These are phyloP conservation scores for Peromyscus melanophrys DNA, from an alignment of 2,797 vertebrate genomes.

Conservation along the genomic window DNA sequence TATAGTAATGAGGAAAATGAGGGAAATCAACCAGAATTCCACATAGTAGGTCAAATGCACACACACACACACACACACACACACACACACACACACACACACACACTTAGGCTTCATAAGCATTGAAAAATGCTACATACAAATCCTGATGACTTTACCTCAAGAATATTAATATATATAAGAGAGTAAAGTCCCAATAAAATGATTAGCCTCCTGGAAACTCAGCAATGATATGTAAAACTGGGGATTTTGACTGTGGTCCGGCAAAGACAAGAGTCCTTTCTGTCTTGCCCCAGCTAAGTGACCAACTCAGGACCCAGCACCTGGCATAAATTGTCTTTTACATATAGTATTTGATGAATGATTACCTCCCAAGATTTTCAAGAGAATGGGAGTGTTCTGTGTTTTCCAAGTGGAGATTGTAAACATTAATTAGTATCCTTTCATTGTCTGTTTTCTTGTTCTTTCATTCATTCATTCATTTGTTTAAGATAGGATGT, in stretches of 20 bases:
- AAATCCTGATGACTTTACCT: not conserved
- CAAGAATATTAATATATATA: not conserved
- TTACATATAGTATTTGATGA: not conserved
- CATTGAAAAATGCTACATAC: not conserved
- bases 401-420: not conserved
- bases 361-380: not conserved
- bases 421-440: not conserved
- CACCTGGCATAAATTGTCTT: not conserved
- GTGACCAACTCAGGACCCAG: not conserved
- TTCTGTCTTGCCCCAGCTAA: not conserved
- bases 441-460: not conserved
- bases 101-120: not conserved
- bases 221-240: not conserved
- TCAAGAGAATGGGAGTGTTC: not conserved
- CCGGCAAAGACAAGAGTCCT: not conserved
- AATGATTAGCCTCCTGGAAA: not conserved
- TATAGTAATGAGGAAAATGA: constrained; percentile 9
- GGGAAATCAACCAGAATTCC: constrained; percentile 16
- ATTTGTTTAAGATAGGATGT: not conserved
- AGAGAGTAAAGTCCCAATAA: not conserved
- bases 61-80: not conserved
- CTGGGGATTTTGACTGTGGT: not conserved
- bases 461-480: not conserved
- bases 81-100: not conserved
- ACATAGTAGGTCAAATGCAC: not conserved